phyloP scores from a whole-genome alignment of 1,140 invertebrate genomes.

The Gryon sp. region DNA sequence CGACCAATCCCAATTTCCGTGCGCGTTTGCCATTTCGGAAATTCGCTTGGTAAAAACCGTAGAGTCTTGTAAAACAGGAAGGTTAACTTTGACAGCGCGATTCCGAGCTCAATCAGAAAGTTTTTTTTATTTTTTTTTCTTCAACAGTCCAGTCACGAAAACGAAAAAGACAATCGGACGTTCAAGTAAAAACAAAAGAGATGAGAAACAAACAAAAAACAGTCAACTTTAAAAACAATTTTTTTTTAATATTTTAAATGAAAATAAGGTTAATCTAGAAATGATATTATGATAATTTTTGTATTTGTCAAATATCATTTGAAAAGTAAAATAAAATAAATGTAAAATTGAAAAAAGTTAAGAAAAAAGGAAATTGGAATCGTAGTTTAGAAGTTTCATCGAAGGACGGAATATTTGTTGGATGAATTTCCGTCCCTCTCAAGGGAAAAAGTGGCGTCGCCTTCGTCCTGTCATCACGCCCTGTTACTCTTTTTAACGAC shows the following conservation, averaged over 20 bases:
- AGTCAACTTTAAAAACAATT: neutral
- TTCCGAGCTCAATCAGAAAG: slow-evolving; percentile 33
- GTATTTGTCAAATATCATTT: no score
- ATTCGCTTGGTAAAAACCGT: neutral
- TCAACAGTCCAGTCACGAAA: slow-evolving; percentile 37
- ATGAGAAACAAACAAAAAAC: slow-evolving; percentile 1
- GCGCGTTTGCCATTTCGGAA: slow-evolving; percentile 10
- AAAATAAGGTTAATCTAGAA: no score
- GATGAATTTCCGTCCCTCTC: slow-evolving; percentile 20
- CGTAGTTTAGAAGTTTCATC: slow-evolving; percentile 1
- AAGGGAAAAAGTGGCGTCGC: slow-evolving; percentile 19
- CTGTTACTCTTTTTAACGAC: slow-evolving; percentile 75
- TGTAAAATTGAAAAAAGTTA: no score
- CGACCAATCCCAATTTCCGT: slow-evolving; percentile 29
- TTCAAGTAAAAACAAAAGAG: neutral
- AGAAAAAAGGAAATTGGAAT: slow-evolving; percentile 30
- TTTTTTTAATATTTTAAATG: no score
- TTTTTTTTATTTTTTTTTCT: slow-evolving; percentile 38
- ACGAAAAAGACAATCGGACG: neutral
- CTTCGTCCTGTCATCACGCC: slow-evolving; percentile 69
- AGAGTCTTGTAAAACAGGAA: slow-evolving; percentile 30
- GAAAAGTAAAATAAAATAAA: no score
- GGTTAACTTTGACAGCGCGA: slow-evolving; percentile 46
- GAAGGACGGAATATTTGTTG: no score
- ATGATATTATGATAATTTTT: no score